Percentiles rank a stretch among this genome's conserved stretches.
Evolutionary conservation across 2,888 invertebrate species (phyloP).

Genomic region (Kryphioiulus occultus): DNA sequence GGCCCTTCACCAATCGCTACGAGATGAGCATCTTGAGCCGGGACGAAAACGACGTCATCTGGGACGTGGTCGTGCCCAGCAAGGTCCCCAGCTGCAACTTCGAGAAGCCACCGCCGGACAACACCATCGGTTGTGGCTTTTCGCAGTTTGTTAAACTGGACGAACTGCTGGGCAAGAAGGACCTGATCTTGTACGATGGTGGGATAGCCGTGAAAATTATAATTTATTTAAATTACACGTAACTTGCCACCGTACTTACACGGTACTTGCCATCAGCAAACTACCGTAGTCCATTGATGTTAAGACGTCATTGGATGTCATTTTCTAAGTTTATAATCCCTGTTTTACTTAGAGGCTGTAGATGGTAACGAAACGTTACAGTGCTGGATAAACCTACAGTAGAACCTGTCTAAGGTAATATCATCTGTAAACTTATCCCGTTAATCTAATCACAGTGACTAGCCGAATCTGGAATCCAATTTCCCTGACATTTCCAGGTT

Average conservation of each 20-base stretch:
- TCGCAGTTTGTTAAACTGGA: constrained; percentile 48
- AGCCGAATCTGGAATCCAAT: no score
- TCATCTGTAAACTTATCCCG: no score
- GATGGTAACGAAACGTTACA: no score
- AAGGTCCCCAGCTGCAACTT: constrained; percentile 52
- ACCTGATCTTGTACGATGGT: constrained; percentile 44
- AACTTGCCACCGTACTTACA: neutral
- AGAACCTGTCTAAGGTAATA: no score
- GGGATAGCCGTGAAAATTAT: constrained; percentile 44
- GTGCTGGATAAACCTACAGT: no score
- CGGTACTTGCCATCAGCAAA: no score
- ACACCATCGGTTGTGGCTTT: constrained; percentile 54
- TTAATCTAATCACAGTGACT: no score
- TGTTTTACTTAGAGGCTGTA: no score
- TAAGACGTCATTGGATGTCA: no score
- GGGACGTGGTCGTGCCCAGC: constrained; percentile 51
- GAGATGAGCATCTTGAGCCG: constrained; percentile 53
- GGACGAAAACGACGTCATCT: constrained; percentile 51
- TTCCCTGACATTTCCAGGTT: no score
- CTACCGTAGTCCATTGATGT: no score
- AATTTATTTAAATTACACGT: constrained; percentile 49
- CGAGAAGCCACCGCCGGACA: constrained; percentile 52
- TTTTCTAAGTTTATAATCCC: no score
- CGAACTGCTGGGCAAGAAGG: constrained; percentile 46
- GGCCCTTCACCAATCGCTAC: constrained; percentile 57